Percentiles rank a stretch among this genome's conserved stretches.
Evolutionary conservation across 1,140 invertebrate species (phyloP).

Genomic region (Armadillidium nasatum): DNA sequence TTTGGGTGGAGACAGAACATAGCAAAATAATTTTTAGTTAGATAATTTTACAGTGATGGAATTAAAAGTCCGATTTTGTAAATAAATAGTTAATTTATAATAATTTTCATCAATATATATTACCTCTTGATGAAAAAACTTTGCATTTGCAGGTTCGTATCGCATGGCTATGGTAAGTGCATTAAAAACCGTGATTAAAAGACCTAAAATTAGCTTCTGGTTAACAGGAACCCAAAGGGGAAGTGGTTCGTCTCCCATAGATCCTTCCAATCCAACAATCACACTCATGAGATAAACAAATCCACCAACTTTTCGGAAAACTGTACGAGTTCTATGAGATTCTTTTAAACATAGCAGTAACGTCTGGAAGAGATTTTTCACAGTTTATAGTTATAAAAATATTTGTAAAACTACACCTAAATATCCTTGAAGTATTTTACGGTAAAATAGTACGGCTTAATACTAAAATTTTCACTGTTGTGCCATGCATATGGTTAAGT

Average conservation of each 20-base stretch:
- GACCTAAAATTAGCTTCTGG: background rate
- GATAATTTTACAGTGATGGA: too few species aligned
- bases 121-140: conserved; percentile 94
- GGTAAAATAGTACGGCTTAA: background rate
- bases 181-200: conserved; percentile 69
- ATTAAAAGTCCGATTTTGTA: too few species aligned
- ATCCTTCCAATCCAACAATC: conserved; percentile 85
- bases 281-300: conserved; percentile 97
- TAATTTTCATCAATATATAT: background rate
- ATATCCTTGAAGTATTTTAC: background rate
- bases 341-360: conserved; percentile 82
- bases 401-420: too few species aligned
- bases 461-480: too few species aligned
- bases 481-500: too few species aligned
- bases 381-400: too few species aligned
- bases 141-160: conserved; percentile 97
- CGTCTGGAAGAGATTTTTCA: conserved; percentile 54
- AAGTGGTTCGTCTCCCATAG: conserved; percentile 56
- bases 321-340: conserved; percentile 89
- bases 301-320: conserved; percentile 95
- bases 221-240: conserved; percentile 49
- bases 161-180: conserved; percentile 95
- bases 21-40: too few species aligned
- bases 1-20: too few species aligned
- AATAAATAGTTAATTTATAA: too few species aligned